These are phyloP conservation scores for Leptobrachium leishanense DNA, from an alignment of 2,113 vertebrate genomes.

Conservation along the genomic window DNA sequence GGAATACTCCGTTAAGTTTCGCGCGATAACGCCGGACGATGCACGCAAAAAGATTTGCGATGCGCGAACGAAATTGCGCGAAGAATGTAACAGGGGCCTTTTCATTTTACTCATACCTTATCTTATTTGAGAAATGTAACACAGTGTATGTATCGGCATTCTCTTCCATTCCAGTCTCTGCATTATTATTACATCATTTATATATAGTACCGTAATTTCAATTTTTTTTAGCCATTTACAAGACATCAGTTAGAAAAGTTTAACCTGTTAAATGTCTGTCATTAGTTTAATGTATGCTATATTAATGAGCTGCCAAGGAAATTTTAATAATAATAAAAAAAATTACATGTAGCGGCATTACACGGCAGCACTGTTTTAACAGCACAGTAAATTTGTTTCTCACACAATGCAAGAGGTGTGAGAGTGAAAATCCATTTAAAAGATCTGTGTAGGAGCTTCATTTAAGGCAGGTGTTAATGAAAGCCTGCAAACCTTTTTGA, in stretches of 20 bases:
- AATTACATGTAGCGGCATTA: conserved; percentile 28
- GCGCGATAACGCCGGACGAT: too few species aligned
- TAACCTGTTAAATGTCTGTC: conserved; percentile 34
- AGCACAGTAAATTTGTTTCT: conserved; percentile 49
- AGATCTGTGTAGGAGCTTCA: conserved; percentile 41
- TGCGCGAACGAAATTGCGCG: too few species aligned
- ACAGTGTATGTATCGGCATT: too few species aligned
- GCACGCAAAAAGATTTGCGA: too few species aligned
- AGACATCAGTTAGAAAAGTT: conserved; percentile 2
- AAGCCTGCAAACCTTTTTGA: conserved; percentile 47
- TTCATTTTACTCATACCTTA: too few species aligned
- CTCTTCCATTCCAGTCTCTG: too few species aligned
- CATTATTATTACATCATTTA: too few species aligned
- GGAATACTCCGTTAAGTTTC: too few species aligned
- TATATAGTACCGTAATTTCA: too few species aligned
- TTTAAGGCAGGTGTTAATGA: conserved; percentile 46
- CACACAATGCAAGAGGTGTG: conserved; percentile 45
- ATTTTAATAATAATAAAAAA: conserved; percentile 37
- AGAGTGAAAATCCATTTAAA: conserved; percentile 47
- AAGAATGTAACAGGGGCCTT: too few species aligned
- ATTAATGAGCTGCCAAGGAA: conserved; percentile 36
- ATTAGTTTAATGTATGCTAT: conserved; percentile 28
- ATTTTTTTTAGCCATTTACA: too few species aligned
- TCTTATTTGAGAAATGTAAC: too few species aligned
- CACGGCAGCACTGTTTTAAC: conserved; percentile 40